Evolutionary conservation across 2,888 invertebrate genomes (phyloP).

Genomic region (Ferrisia virgata): DNA sequence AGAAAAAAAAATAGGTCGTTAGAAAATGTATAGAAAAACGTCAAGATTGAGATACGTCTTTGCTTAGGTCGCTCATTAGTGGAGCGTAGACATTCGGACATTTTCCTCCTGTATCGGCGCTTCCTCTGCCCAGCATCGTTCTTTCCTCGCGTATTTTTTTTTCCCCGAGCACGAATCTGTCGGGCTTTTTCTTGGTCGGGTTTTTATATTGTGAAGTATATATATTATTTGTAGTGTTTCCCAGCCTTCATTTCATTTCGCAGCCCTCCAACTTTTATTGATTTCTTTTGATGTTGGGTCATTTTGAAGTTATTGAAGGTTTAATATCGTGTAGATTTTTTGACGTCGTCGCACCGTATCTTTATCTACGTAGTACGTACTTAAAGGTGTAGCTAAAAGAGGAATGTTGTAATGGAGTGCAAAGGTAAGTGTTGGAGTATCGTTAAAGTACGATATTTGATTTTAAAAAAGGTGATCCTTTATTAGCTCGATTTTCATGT

Average conservation of each 20-base stretch:
- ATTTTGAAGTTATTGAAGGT: constrained; percentile 21
- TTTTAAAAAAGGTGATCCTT: too few relatives aligned
- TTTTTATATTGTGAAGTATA: constrained; percentile 15
- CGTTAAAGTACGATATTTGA: too few relatives aligned
- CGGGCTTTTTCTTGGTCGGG: background rate
- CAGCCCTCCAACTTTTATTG: background rate
- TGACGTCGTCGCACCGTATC: too few relatives aligned
- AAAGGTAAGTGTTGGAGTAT: background rate
- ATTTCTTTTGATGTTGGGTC: constrained; percentile 29
- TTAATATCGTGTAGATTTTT: constrained; percentile 15
- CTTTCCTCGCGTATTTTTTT: background rate
- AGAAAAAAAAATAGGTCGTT: constrained; percentile 24
- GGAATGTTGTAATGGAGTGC: too few relatives aligned
- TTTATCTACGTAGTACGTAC: too few relatives aligned
- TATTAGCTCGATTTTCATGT: too few relatives aligned
- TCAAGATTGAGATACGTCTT: constrained; percentile 33
- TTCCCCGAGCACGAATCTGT: background rate
- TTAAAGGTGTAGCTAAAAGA: too few relatives aligned
- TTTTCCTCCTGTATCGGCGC: constrained; percentile 22
- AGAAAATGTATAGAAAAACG: constrained; percentile 33
- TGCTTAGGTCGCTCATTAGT: constrained; percentile 31
- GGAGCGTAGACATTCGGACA: constrained; percentile 31
- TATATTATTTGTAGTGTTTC: constrained; percentile 27
- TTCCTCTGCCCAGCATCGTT: background rate
- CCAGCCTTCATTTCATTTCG: background rate